Percentiles rank a stretch among this genome's conserved stretches.
phyloP scores from a whole-genome alignment of 2,113 vertebrate species.

The Motacilla tschutschensis region DNA sequence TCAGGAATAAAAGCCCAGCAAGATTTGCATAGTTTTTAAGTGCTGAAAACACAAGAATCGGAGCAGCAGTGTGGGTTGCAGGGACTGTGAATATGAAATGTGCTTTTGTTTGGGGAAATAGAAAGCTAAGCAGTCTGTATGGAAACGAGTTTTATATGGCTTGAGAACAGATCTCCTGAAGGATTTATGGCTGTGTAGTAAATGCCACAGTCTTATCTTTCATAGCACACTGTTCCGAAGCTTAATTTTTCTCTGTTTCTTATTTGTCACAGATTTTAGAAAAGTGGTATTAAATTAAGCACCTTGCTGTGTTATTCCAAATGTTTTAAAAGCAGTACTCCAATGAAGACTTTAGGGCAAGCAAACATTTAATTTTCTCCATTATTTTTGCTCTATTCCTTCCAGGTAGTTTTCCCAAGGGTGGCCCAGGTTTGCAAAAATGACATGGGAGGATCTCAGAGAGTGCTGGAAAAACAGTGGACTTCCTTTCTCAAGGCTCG shows the following conservation, averaged over 20 bases:
- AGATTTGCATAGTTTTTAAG: conserved; percentile 49
- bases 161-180: conserved; percentile 72
- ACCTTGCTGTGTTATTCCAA: conserved; percentile 22
- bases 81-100: conserved; percentile 66
- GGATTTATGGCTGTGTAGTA: conserved; percentile 74
- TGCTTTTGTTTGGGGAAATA: conserved; percentile 75
- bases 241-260: conserved; percentile 46
- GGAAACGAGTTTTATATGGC: conserved; percentile 78
- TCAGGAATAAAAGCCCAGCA: conserved; percentile 23
- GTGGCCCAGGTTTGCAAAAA: conserved; percentile 97
- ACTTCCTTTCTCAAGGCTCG: conserved; percentile 96
- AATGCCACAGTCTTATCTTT: conserved; percentile 78
- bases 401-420: conserved; percentile 93
- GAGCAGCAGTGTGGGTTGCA: conserved; percentile 49
- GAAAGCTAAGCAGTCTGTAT: conserved; percentile 76
- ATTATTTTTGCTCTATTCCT: neutral
- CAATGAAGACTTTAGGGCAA: neutral
- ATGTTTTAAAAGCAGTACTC: conserved; percentile 20
- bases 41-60: conserved; percentile 43
- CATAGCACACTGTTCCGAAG: conserved; percentile 59
- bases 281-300: conserved; percentile 63
- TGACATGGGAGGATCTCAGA: conserved; percentile 93
- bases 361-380: conserved; percentile 1
- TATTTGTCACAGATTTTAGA: conserved; percentile 65
- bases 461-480: conserved; percentile 98